A percentile compares a stretch with the other conserved stretches of the same genome.
Evolutionary conservation across 1,140 invertebrate species (phyloP).

Genomic region (Berghia stephanieae): DNA sequence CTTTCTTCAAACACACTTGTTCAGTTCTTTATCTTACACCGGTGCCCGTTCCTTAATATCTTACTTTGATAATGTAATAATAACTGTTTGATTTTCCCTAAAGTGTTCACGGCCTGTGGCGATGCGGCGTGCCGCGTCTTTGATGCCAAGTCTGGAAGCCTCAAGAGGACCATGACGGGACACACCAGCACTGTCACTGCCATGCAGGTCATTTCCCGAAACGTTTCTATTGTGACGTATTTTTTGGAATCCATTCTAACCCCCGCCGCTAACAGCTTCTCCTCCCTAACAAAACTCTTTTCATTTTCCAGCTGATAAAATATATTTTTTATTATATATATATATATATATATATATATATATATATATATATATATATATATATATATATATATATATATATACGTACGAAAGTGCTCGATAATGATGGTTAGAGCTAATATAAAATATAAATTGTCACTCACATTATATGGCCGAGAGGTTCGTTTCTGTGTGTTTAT

Average conservation of each 20-base stretch:
- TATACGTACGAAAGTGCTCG: background rate
- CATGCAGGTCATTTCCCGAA: slow-evolving; percentile 56
- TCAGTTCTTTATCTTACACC: too few relatives aligned
- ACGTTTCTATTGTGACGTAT: background rate
- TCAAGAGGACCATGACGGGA: slow-evolving; percentile 66
- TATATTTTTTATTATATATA: slow-evolving; percentile 17
- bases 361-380: slow-evolving; percentile 4
- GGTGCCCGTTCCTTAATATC: too few relatives aligned
- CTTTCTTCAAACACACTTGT: too few relatives aligned
- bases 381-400: background rate
- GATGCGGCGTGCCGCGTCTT: slow-evolving; percentile 65
- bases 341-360: slow-evolving; percentile 7
- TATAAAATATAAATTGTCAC: too few relatives aligned
- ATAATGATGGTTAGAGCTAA: too few relatives aligned
- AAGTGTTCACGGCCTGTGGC: slow-evolving; percentile 70
- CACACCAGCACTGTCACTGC: slow-evolving; percentile 66
- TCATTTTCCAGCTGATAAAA: background rate
- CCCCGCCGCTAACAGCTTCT: background rate
- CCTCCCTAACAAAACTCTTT: too few relatives aligned
- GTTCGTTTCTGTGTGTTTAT: too few relatives aligned
- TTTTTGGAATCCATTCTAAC: background rate
- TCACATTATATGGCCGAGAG: too few relatives aligned
- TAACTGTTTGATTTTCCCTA: slow-evolving; percentile 23
- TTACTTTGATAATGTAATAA: background rate
- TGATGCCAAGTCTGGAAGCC: slow-evolving; percentile 70